A percentile compares a stretch with the other conserved stretches of the same genome.
Conservation (phyloP, 2,888 invertebrate genomes). For the Amphipoea lucens region DNA sequence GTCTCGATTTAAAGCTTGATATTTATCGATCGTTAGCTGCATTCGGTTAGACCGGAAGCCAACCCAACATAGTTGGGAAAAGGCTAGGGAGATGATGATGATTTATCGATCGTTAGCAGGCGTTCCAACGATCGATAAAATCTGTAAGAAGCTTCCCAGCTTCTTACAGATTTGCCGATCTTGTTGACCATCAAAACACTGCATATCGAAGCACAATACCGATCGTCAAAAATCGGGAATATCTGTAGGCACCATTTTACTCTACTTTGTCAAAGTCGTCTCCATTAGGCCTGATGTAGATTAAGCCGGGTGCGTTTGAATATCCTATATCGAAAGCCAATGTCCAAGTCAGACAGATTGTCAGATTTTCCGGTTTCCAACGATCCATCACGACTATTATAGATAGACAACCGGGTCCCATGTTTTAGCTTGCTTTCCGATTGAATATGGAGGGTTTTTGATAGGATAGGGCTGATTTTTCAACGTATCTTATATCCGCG, state of each 20-base stretch:
- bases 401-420: not conserved
- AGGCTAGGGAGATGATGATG: too few relatives aligned
- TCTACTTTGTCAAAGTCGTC: not conserved
- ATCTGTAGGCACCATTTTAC: not conserved
- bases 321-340: not conserved
- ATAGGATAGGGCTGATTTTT: too few relatives aligned
- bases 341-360: not conserved
- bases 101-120: not conserved
- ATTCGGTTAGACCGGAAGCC: too few relatives aligned
- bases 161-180: not conserved
- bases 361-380: not conserved
- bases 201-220: not conserved
- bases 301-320: not conserved
- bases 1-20: not conserved
- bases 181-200: not conserved
- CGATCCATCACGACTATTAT: not conserved
- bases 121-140: not conserved
- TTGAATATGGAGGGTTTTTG: too few relatives aligned
- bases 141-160: not conserved
- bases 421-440: not conserved
- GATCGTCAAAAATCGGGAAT: not conserved
- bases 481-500: too few relatives aligned
- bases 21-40: not conserved
- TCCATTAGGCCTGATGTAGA: not conserved
- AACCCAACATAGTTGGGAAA: too few relatives aligned